Base-by-base conservation (phyloP, 2,797 vertebrate genomes). In the Chanos chanos region DNA sequence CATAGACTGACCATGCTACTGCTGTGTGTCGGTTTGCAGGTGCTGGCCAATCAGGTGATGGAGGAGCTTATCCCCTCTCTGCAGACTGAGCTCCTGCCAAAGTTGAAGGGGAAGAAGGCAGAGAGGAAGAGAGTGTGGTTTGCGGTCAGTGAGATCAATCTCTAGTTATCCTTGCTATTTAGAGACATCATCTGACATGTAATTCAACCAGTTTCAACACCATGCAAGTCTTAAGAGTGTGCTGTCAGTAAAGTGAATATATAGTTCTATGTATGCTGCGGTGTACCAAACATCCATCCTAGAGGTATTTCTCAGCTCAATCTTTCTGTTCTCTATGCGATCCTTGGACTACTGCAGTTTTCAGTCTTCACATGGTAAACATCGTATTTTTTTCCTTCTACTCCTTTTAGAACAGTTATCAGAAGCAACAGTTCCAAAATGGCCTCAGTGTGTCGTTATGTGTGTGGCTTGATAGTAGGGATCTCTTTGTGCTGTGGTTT, bases 41-140 rank as follows among this genome's bases (percentile, higher is more conserved):
- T 94, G 70, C 77, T 96, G 72, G 91, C 92, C 36, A 89, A 88
- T 69, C 87, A 94, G 75, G 90, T 95, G 73, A 94, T 96, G 92
- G 92, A 94, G 69, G 93, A 95, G 2, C 87, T 94, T 50, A 80
- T 94, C 68, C 90, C 93, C 3, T 90, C 90, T 64, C 87, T 97
- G 61, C 94, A 95, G 79, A 90, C 82, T 0, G 93, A 94, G 73
- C 82, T 97, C 64, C 83, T 94, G 62, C 86, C 93, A 33, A 92
- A 85, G 77, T 72, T 95, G 76, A 95, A 91, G 78, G 93, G 93
- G 21, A 96, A 91, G 81, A 93, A 86, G 77, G 82, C 85, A 0
- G 94, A 96, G 21, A 88, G 89, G 74, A 94, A 93, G 55, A 85
- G 89, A 13, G 82, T 85, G 59, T 97, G 94, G 94, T 82, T 94